phyloP scores from a whole-genome alignment of 2,888 invertebrate genomes.

The Norana najaformis region DNA sequence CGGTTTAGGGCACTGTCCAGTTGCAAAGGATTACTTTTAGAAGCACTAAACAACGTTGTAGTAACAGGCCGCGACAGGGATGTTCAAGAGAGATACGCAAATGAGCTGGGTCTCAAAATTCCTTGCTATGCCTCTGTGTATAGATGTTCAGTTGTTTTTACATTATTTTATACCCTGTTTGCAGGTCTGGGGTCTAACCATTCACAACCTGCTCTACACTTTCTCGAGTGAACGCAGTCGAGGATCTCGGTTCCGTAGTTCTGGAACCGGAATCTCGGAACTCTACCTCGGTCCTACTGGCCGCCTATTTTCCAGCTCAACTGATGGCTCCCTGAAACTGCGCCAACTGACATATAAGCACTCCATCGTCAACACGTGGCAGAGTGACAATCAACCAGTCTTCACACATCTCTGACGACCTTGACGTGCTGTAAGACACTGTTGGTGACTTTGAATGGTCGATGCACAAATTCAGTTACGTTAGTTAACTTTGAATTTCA shows the following conservation, averaged over 20 bases:
- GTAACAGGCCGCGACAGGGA: too few relatives aligned
- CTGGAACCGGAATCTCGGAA: conserved; percentile 83
- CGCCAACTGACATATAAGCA: conserved; percentile 62
- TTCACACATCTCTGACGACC: not conserved
- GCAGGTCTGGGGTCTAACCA: conserved; percentile 78
- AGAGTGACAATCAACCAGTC: not conserved
- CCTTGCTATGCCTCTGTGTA: too few relatives aligned
- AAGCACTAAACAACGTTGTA: too few relatives aligned
- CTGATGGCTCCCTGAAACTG: conserved; percentile 98
- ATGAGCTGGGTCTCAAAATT: too few relatives aligned
- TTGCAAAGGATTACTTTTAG: too few relatives aligned
- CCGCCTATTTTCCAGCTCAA: conserved; percentile 94
- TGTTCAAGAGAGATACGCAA: too few relatives aligned
- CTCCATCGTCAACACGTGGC: not conserved
- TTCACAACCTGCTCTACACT: conserved; percentile 82
- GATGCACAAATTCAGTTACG: too few relatives aligned
- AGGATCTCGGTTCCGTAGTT: conserved; percentile 93
- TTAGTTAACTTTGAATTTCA: not conserved
- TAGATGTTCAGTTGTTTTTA: not conserved
- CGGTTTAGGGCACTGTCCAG: too few relatives aligned
- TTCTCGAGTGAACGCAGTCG: conserved; percentile 89
- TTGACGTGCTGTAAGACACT: not conserved
- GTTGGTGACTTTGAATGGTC: not conserved
- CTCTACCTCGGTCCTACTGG: conserved; percentile 85
- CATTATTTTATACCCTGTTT: not conserved